Conservation (phyloP, 1,140 invertebrate species). For the Drosophila kikkawai region DNA sequence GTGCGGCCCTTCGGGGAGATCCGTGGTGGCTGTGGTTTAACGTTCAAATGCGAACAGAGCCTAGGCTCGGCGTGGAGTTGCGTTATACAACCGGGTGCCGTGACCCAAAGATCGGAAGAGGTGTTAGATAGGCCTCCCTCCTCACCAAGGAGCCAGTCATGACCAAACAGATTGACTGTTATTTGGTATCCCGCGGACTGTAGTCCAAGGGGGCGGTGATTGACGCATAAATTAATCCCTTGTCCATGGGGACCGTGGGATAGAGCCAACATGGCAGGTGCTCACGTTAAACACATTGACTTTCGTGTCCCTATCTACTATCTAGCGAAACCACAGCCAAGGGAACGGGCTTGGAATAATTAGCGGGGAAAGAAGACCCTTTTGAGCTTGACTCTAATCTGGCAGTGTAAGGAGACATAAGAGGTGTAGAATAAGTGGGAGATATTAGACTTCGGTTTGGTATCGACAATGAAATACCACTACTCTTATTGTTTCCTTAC, state of each 20-base stretch:
- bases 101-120: conserved; percentile 3
- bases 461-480: too few species aligned
- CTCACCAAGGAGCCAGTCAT: conserved; percentile 6
- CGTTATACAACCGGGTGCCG: conserved; percentile 7
- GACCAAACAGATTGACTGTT: neutral
- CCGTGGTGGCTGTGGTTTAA: conserved; percentile 13
- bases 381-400: conserved; percentile 15
- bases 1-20: neutral
- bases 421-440: too few species aligned
- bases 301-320: conserved; percentile 11
- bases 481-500: too few species aligned
- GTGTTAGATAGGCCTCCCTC: conserved; percentile 57
- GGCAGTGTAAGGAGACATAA: too few species aligned
- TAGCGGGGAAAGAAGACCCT: conserved; percentile 20
- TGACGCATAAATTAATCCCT: too few species aligned
- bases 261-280: too few species aligned
- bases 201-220: too few species aligned
- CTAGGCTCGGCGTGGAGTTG: conserved; percentile 9
- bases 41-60: conserved; percentile 13
- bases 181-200: too few species aligned
- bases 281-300: too few species aligned
- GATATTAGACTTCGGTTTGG: too few species aligned
- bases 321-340: conserved; percentile 16
- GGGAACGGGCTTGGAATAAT: conserved; percentile 37
- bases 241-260: too few species aligned